These are phyloP conservation scores for Eidolon helvum DNA, from an alignment of 2,113 vertebrate species.

Conservation along the genomic window DNA sequence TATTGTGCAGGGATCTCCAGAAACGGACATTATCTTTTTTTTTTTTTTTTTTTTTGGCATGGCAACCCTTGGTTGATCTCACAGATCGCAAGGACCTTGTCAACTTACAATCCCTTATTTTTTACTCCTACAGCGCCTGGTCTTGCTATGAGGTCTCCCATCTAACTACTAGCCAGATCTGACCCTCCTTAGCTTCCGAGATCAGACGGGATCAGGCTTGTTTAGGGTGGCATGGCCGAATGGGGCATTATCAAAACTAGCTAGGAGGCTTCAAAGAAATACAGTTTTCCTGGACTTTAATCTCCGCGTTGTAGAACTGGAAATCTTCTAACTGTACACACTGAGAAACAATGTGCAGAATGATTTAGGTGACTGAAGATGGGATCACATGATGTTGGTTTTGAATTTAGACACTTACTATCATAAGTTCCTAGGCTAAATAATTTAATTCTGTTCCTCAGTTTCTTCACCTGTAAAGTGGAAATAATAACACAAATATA, in stretches of 20 bases:
- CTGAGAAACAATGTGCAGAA: background rate
- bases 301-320: background rate
- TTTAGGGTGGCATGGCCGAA: too few relatives aligned
- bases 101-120: too few relatives aligned
- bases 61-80: too few relatives aligned
- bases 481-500: background rate
- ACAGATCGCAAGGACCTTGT: too few relatives aligned
- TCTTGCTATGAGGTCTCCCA: too few relatives aligned
- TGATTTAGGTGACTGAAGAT: background rate
- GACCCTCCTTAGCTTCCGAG: too few relatives aligned
- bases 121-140: too few relatives aligned
- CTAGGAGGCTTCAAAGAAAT: background rate
- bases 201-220: too few relatives aligned
- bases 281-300: background rate
- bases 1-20: background rate
- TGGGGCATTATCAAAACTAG: background rate
- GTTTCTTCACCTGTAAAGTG: background rate
- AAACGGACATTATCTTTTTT: background rate
- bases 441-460: background rate
- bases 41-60: too few relatives aligned
- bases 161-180: too few relatives aligned
- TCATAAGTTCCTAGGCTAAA: background rate
- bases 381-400: background rate
- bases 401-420: background rate
- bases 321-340: background rate